Evolutionary conservation across 2,797 vertebrate species (phyloP), one percentile per base, ranked within the genome.

Genomic region (Chrysocyon brachyurus): DNA sequence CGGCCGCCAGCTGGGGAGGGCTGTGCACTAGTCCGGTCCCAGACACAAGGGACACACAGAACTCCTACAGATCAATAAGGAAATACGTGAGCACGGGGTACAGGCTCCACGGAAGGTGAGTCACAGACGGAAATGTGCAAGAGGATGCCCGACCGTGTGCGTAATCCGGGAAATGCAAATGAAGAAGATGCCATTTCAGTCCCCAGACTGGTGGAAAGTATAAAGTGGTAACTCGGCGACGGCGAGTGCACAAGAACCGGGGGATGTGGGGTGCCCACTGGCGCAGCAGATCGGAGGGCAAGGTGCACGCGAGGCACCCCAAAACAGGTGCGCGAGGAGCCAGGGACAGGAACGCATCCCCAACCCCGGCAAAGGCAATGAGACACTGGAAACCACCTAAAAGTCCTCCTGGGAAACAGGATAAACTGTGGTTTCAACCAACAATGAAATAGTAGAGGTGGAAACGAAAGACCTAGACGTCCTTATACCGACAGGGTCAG

Each of bases 351-450:
- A 33, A 12, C 1, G 1, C 0, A 3, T 3, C 28, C 14, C 7
- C 79, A 17, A 6, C 33, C 14, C 46, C 0, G 0, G 56, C 40
- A 2, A 1, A 0, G 0, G 36, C 7, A 12, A 9, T 8, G 1
- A 40, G n/a, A 57, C 46, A 19, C 0, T 4, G 19, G 81, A 40
- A 52, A 26, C n/a, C 10, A 1, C 11, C 75, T 33, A 8, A 3
- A 10, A 2, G 8, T 56, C 81, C 54, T 70, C 75, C 3, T 1
- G 66, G 40, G 54, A 40, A 68, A 10, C 73, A 40, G 72, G 66
- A 28, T 12, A 28, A 21, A 26, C 0, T 17, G 12, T 6, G 46
- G 36, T 56, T 77, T 17, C 36, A 59, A 57, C 28, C 64, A 33
- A 78, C 9, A 3, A 33, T 0, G 22, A 54, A 54, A 70, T 0